Base-by-base conservation (phyloP, 2,797 vertebrate species). In the Enteromius afrohamiltoni region DNA sequence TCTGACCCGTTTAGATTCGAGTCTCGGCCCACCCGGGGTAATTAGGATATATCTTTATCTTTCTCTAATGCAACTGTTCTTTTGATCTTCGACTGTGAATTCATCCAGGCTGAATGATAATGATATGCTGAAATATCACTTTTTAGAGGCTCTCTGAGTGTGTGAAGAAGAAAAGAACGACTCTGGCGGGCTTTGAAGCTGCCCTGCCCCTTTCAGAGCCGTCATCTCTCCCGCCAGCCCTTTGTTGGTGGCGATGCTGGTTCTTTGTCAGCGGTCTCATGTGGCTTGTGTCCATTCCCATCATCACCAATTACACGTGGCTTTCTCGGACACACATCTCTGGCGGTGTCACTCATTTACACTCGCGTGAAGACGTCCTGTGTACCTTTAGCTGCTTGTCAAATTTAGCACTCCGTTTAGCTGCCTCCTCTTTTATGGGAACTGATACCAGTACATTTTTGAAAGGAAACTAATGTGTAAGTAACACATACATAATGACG, bases 271-370 rank as follows among this genome's bases (percentile, higher is more conserved):
- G 91, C 87, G 93, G 93, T 93, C 94, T 94, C 93, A 95, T 95
- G 94, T 94, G 94, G 94, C 93, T 95, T 85, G 90, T 94, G 94
- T 95, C 93, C 91, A 91, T 92, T 94, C 93, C 93, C 91, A 95
- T 95, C 94, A 95, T 91, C 93, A 88, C 91, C 90, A 85, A 85
- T 86, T 86, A 89, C 78, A 84, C 80, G 6, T 84, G 83, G 73
- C 87, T 90, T 87, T 88, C 89, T 78, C 85, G 85, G 90, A 88
- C 64, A 86, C 51, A 83, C 90, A 90, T 87, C 86, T 89, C 85
- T 86, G 77, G 87, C 80, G 88, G 67, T 86, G 88, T 81, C 69
- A 73, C 80, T 88, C 90, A 89, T 86, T 65, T 81, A 75, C 6
- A 78, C 85, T 92, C 71, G 89, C 87, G 88, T 92, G 92, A 92